Base-by-base conservation (phyloP, 2,797 vertebrate genomes). In the Poeciliopsis turneri region DNA sequence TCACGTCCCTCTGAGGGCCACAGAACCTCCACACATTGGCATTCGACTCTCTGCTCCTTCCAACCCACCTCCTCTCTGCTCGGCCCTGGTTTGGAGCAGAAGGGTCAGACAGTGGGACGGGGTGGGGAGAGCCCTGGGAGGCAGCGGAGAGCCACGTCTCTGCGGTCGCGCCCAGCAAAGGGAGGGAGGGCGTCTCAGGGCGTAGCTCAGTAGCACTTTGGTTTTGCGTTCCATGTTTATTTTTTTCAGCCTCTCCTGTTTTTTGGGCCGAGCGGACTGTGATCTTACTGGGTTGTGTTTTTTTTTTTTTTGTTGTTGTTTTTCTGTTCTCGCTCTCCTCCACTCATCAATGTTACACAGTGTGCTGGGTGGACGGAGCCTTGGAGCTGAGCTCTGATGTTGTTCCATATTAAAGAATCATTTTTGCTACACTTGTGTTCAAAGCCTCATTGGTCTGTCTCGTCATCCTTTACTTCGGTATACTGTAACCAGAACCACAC, bases 311-410 rank as follows among this genome's bases (percentile, higher is more conserved):
- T 8, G 2, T 91, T 93, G 2, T 46, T 10, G 8, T 45, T 46
- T 46, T 33, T 55, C 43, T 39, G 33, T 55, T 94, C 90, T 94
- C 20, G 86, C 93, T 91, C 91, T 93, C 93, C 90, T 93, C 92
- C 93, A 92, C 93, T 94, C 94, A 92, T 95, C 90, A 93, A 92
- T 94, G 92, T 95, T 93, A 92, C 91, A 94, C 93, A 93, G 93
- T 95, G 94, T 94, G 93, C 92, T 93, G 93, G 25, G 92, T 94
- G 93, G 95, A 91, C 66, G 90, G 95, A 95, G 93, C 90, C 94
- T 91, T 93, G 92, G 95, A 96, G 95, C 96, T 96, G 95, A 96
- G 95, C 95, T 96, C 95, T 96, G 92, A 94, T 93, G 96, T 94
- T 95, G 95, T 96, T 96, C 95, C 93, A 94, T 94, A 95, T 95